Evolutionary conservation across 2,888 invertebrate species (phyloP).

Genomic region (Caenorhabditis sulstoni): DNA sequence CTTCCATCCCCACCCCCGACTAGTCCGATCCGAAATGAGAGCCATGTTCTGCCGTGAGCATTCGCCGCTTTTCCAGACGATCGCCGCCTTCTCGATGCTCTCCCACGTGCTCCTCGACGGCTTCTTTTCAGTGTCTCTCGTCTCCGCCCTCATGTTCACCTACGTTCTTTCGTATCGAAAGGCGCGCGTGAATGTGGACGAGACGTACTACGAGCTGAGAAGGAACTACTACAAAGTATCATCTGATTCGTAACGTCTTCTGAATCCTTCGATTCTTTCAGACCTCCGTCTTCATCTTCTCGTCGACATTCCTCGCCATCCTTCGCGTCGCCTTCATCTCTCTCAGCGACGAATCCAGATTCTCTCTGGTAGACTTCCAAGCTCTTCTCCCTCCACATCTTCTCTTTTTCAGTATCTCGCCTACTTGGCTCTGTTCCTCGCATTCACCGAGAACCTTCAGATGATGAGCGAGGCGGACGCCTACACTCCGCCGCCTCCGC

Average conservation of each 20-base stretch:
- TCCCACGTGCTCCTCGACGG: constrained; percentile 41
- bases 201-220: constrained; percentile 43
- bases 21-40: too few relatives aligned
- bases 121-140: constrained; percentile 40
- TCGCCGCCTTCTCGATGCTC: constrained; percentile 36
- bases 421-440: constrained; percentile 54
- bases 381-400: background rate
- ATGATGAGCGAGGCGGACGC: constrained; percentile 49
- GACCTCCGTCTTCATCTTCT: constrained; percentile 44
- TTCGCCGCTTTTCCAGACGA: constrained; percentile 41
- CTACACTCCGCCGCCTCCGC: constrained; percentile 31
- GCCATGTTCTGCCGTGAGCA: too few relatives aligned
- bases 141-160: constrained; percentile 48
- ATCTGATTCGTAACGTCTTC: background rate
- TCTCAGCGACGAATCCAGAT: constrained; percentile 36
- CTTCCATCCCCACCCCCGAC: too few relatives aligned
- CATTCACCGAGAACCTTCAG: constrained; percentile 60
- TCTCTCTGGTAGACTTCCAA: constrained; percentile 40
- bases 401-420: constrained; percentile 41
- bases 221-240: constrained; percentile 45
- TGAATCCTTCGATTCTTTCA: constrained; percentile 29
- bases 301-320: constrained; percentile 47
- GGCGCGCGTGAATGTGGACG: constrained; percentile 31
- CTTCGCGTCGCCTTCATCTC: constrained; percentile 49
- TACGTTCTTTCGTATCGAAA: constrained; percentile 50